phyloP scores from a whole-genome alignment of 2,113 vertebrate genomes.

The Paratilapia polleni region DNA sequence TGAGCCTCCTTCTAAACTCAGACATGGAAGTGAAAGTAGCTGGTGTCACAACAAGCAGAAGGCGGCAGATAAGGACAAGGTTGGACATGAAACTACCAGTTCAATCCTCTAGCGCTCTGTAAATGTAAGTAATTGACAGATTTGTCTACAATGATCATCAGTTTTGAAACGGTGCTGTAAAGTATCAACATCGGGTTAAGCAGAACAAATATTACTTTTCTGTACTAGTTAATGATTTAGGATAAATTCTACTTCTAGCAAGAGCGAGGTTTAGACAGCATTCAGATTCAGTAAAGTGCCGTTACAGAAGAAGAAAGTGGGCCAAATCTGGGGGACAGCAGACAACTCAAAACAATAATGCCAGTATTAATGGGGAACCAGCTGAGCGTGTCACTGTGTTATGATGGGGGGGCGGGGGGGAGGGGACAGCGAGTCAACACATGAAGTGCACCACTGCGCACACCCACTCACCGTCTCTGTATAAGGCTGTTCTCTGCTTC shows the following conservation, averaged over 20 bases:
- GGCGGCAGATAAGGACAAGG: neutral
- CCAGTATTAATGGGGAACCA: conserved; percentile 62
- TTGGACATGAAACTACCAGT: neutral
- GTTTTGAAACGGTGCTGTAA: neutral
- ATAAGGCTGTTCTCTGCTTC: conserved; percentile 87
- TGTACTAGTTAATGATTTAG: conserved; percentile 18
- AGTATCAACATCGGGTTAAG: neutral
- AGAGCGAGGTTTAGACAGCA: neutral
- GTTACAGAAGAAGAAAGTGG: conserved; percentile 19
- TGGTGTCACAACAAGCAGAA: conserved; percentile 36
- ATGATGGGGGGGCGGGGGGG: conserved; percentile 32
- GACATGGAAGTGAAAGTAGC: conserved; percentile 77
- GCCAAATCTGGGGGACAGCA: conserved; percentile 18
- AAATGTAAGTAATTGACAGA: conserved; percentile 45
- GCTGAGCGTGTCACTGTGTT: conserved; percentile 65
- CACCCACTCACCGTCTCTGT: conserved; percentile 92
- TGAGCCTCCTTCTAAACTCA: conserved; percentile 27
- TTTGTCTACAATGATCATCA: neutral
- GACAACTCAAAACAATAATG: conserved; percentile 39
- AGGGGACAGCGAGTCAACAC: conserved; percentile 49
- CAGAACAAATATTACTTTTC: neutral
- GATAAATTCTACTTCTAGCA: conserved; percentile 3
- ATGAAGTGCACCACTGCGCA: conserved; percentile 54
- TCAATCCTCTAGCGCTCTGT: neutral
- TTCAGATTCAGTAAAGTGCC: conserved; percentile 5